Evolutionary conservation across 1,140 invertebrate species (phyloP).

Genomic region (Drosophila nasuta): DNA sequence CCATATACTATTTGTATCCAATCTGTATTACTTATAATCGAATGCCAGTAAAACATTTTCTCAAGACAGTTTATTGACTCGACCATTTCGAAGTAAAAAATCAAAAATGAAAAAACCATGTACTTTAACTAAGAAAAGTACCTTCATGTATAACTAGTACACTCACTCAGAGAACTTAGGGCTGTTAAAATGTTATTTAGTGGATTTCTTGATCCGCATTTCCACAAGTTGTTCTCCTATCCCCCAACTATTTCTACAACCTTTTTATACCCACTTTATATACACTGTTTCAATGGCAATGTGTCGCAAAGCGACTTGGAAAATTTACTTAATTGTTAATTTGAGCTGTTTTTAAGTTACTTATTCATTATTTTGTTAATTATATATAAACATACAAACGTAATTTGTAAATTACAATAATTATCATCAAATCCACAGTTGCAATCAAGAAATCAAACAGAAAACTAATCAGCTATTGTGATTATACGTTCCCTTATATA

Average conservation of each 20-base stretch:
- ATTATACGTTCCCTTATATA: slow-evolving; percentile 50
- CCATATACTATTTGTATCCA: slow-evolving; percentile 5
- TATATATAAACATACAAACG: slow-evolving; percentile 33
- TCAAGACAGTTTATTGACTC: slow-evolving; percentile 19
- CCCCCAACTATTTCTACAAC: slow-evolving; percentile 24
- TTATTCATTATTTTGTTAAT: slow-evolving; percentile 48
- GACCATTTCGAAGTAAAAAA: slow-evolving; percentile 37
- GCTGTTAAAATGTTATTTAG: slow-evolving; percentile 78
- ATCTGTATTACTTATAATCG: slow-evolving; percentile 58
- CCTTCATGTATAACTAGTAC: slow-evolving; percentile 57
- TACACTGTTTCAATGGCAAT: slow-evolving; percentile 48
- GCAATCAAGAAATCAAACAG: slow-evolving; percentile 28
- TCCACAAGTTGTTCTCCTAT: slow-evolving; percentile 42
- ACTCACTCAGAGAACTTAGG: slow-evolving; percentile 80
- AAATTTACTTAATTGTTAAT: slow-evolving; percentile 46
- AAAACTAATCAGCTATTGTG: slow-evolving; percentile 67
- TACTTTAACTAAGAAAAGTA: slow-evolving; percentile 33
- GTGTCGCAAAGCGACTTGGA: slow-evolving; percentile 60
- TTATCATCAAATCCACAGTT: slow-evolving; percentile 24
- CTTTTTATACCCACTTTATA: slow-evolving; percentile 42
- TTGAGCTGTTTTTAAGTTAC: slow-evolving; percentile 57
- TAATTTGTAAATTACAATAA: slow-evolving; percentile 11
- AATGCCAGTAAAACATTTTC: slow-evolving; percentile 43
- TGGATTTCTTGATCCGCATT: slow-evolving; percentile 66
- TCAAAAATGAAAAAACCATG: slow-evolving; percentile 43